These are phyloP conservation scores for Luidia sarsii DNA, from an alignment of 53 echinoderm and acorn worm species.

Conservation along the genomic window DNA sequence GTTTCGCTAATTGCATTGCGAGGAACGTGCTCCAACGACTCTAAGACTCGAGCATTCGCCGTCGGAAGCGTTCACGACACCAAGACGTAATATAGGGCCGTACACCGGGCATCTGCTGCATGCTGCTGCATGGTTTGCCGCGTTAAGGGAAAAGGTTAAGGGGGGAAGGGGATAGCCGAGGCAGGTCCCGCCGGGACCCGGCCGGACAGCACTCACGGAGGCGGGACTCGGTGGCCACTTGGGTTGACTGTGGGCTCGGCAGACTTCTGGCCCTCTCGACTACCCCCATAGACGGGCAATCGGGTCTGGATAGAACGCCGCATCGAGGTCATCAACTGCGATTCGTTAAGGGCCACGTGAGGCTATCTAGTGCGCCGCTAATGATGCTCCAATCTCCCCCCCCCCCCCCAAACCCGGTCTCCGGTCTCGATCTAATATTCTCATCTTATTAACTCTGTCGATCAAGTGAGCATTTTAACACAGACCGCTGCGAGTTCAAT, in stretches of 20 bases:
- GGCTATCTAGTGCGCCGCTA: conserved; percentile 32
- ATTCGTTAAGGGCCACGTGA: conserved; percentile 31
- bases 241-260: conserved; percentile 28
- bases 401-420: conserved; percentile 50
- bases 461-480: conserved; percentile 52
- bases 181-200: conserved; percentile 11
- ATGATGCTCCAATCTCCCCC: conserved; percentile 54
- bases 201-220: conserved; percentile 2
- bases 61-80: no score
- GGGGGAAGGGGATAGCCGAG: no score
- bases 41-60: no score
- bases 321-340: conserved; percentile 42
- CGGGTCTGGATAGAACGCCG: conserved; percentile 11
- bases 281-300: conserved; percentile 12
- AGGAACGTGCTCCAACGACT: no score
- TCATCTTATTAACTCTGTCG: conserved; percentile 37
- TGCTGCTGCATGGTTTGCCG: no score
- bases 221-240: conserved; percentile 43
- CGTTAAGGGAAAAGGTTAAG: no score
- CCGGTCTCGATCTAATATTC: conserved; percentile 8
- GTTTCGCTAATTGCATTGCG: no score
- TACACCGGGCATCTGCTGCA: no score
- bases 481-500: conserved; percentile 37
- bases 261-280: conserved; percentile 42
- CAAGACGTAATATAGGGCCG: no score